Evolutionary conservation across 2,797 vertebrate genomes (phyloP).

Genomic region (Hemitrygon akajei): DNA sequence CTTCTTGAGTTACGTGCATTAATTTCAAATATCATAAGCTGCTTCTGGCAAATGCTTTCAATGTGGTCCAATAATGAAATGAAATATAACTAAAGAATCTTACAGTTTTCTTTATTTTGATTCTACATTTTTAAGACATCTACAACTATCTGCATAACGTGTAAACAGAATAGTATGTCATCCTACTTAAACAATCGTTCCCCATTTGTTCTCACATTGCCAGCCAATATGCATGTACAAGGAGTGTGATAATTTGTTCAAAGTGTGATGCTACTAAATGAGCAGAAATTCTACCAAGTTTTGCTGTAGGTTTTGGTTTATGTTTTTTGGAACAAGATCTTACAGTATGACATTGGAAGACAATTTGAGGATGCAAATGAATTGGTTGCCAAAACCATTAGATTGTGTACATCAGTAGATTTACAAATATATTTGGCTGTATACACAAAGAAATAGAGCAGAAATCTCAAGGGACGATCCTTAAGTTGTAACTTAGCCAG

Average conservation of each 20-base stretch:
- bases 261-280: background rate
- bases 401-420: no score
- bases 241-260: background rate
- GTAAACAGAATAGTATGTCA: background rate
- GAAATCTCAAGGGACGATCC: no score
- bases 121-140: background rate
- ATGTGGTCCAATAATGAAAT: background rate
- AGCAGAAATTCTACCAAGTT: background rate
- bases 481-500: no score
- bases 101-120: background rate
- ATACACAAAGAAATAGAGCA: no score
- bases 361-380: background rate
- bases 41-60: background rate
- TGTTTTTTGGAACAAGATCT: background rate
- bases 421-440: no score
- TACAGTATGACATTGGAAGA: background rate
- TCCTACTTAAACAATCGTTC: background rate
- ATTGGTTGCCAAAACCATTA: background rate
- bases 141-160: background rate
- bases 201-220: background rate
- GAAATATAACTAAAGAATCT: background rate
- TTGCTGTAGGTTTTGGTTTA: background rate
- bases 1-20: background rate
- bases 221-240: background rate
- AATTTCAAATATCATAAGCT: background rate